Evolutionary conservation across 2,113 vertebrate genomes (phyloP).

Genomic region (Holacanthus passer): DNA sequence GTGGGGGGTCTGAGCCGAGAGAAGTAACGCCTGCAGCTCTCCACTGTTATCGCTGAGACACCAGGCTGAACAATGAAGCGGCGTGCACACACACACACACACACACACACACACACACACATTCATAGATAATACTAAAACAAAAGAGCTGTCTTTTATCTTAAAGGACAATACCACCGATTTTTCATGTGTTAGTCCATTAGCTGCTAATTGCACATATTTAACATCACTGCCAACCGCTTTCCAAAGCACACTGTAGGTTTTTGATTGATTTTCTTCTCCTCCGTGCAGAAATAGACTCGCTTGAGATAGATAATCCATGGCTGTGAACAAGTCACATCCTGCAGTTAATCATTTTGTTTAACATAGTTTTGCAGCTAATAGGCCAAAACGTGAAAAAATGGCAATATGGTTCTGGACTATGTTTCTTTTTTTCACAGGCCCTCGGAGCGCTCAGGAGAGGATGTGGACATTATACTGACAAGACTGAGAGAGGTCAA

Average conservation of each 20-base stretch:
- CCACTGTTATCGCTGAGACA: conserved; percentile 47
- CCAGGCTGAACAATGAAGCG: conserved; percentile 45
- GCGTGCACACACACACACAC: neutral
- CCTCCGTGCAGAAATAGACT: neutral
- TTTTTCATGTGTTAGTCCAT: conserved; percentile 7
- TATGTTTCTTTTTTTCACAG: conserved; percentile 75
- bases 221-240: neutral
- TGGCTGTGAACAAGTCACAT: conserved; percentile 24
- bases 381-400: neutral
- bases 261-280: conserved; percentile 37
- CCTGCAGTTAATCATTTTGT: conserved; percentile 4
- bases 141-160: conserved; percentile 10
- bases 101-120: conserved; percentile 7
- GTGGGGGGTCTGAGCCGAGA: conserved; percentile 66
- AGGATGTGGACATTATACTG: conserved; percentile 98
- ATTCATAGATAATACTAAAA: conserved; percentile 8
- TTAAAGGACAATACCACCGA: neutral
- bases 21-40: conserved; percentile 64
- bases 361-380: neutral
- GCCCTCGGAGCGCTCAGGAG: conserved; percentile 94
- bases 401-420: neutral
- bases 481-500: conserved; percentile 95
- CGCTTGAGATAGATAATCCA: conserved; percentile 12
- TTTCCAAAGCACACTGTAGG: neutral
- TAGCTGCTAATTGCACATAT: conserved; percentile 29